Percentiles rank a stretch among this genome's conserved stretches.
These are phyloP conservation scores for Wasmannia auropunctata DNA, from an alignment of 1,140 invertebrate genomes.

Conservation along the genomic window DNA sequence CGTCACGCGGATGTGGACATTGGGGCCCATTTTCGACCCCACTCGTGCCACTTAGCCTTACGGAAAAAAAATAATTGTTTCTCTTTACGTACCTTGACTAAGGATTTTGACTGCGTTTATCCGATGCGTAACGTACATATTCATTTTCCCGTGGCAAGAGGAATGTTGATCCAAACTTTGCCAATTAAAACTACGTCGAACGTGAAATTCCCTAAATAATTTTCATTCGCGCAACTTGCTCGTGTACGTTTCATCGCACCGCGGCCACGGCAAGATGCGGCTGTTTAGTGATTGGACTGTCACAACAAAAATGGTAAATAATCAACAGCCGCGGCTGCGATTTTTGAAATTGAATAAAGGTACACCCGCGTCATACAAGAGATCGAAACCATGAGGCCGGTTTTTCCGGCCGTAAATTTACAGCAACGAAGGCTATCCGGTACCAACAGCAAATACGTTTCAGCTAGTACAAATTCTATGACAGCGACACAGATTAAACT, in stretches of 20 bases:
- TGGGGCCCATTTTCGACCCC: neutral
- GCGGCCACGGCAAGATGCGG: neutral
- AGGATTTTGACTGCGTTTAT: neutral
- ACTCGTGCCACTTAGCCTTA: neutral
- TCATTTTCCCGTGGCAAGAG: neutral
- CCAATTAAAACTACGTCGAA: constrained; percentile 15
- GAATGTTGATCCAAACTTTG: constrained; percentile 21
- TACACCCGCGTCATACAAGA: neutral
- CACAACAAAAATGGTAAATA: neutral
- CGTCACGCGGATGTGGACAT: neutral
- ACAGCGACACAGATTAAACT: constrained; percentile 58
- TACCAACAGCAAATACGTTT: constrained; percentile 36
- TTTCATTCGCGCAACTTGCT: constrained; percentile 4
- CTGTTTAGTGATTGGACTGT: neutral
- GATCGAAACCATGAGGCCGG: neutral
- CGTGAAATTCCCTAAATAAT: neutral
- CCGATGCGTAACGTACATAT: neutral
- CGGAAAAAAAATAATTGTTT: neutral
- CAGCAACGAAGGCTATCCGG: neutral
- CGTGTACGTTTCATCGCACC: neutral
- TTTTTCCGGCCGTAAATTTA: constrained; percentile 18
- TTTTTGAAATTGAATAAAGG: neutral
- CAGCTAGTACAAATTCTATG: constrained; percentile 49
- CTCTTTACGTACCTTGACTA: neutral
- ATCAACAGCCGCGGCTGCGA: neutral